Evolutionary conservation across 2,888 invertebrate genomes (phyloP), one percentile per base, ranked within the genome.

Genomic region (Yponomeuta sedellus): DNA sequence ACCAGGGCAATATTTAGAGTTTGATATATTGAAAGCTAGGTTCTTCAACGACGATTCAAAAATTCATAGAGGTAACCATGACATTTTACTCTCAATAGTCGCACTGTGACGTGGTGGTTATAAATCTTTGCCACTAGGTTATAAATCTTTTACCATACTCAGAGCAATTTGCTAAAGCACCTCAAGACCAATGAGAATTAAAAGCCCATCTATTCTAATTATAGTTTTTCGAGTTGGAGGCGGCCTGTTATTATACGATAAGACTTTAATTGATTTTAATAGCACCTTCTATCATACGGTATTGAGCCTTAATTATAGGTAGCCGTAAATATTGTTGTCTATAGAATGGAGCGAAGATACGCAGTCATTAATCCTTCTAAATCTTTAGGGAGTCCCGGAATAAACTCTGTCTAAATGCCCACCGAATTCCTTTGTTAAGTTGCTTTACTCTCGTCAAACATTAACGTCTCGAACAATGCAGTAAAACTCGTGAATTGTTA

Each of bases 401-500:
- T 64, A 61, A 63, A 63, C 66, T 62, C 64, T 25, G 20, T 58
- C 64, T 68, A 12, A 22, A 59, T 25, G 22, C 22, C 65, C 67
- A 64, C 61, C 25, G 61, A 67, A 69, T 69, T 68, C 69, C 59
- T 67, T 68, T 69, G 64, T 66, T 40, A 67, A 67, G 65, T 64
- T 62, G 64, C 65, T 65, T 57, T 63, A 61, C 22, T 52, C 64
- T 68, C 73, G 76, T 73, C 70, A 75, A 77, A 73, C 74, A 79
- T 79, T 74, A 75, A 76, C 71, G 72, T 71, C 71, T 75, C 77
- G 84, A 85, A 83, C 81, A 79, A 77, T 71, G 77, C 73, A 77
- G 81, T 82, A 81, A 80, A 77, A 75, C 77, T 64, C 62, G 78
- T 78, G 78, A 82, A 81, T 80, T 82, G 83, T 83, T 79, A 75